phyloP scores from a whole-genome alignment of 2,797 vertebrate genomes.

The Salarias fasciatus region DNA sequence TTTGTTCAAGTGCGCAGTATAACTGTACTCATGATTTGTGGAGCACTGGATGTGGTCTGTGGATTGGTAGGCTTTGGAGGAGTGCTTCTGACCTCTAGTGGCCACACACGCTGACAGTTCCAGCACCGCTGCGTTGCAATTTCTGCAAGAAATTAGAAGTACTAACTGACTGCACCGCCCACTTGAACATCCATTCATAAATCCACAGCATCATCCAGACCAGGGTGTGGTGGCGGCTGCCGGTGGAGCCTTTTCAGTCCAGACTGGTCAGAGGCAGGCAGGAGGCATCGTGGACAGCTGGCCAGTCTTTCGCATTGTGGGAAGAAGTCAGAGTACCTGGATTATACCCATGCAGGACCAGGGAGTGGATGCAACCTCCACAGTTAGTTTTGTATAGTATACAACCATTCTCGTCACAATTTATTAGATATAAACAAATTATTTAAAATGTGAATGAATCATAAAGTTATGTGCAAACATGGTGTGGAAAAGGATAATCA shows the following conservation, averaged over 20 bases:
- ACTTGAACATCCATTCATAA: too few species aligned
- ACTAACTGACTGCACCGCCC: too few species aligned
- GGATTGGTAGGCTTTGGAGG: not conserved
- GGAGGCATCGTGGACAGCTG: too few species aligned
- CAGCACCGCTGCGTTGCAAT: not conserved
- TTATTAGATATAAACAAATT: constrained; percentile 2
- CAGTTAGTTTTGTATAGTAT: not conserved
- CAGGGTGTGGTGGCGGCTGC: too few species aligned
- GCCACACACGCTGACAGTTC: not conserved
- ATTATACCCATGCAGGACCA: too few species aligned
- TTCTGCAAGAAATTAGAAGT: not conserved
- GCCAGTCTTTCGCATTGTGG: too few species aligned
- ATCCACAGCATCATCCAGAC: too few species aligned
- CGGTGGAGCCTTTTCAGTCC: too few species aligned
- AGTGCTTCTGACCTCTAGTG: constrained; percentile 68
- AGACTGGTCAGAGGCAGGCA: too few species aligned
- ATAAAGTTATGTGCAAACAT: constrained; percentile 13
- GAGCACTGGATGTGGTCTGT: not conserved
- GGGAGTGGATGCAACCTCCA: not conserved
- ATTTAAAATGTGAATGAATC: too few species aligned
- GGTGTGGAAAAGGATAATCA: too few species aligned
- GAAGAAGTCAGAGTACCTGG: too few species aligned
- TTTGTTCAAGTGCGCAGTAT: constrained; percentile 9
- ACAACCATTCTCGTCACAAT: not conserved
- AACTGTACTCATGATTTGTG: constrained; percentile 12